phyloP scores from a whole-genome alignment of 2,113 vertebrate genomes.

The Alosa alosa region DNA sequence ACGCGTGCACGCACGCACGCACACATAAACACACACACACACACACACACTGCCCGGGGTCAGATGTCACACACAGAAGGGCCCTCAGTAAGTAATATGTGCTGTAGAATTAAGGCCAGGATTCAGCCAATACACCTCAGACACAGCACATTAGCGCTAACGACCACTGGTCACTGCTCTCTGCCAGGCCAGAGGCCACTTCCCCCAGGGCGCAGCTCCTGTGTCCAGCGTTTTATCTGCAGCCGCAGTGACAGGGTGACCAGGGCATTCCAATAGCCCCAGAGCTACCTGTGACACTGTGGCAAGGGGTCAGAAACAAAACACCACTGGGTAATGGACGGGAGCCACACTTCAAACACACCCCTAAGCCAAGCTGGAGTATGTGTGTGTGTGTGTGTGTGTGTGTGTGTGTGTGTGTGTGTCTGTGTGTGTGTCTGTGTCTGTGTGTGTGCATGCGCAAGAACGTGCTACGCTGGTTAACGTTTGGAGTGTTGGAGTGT shows the following conservation, averaged over 20 bases:
- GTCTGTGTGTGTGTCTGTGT: neutral
- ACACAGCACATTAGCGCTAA: neutral
- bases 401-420: too few species aligned
- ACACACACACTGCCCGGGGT: neutral
- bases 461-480: neutral
- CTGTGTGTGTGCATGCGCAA: neutral
- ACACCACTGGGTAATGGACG: neutral
- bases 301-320: neutral
- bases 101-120: neutral
- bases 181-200: neutral
- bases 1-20: too few species aligned
- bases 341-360: neutral
- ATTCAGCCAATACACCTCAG: neutral
- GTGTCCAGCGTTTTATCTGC: neutral
- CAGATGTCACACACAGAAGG: neutral
- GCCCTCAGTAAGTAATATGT: neutral
- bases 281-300: neutral
- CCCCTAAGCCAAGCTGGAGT: too few species aligned
- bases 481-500: neutral
- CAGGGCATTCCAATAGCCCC: constrained; percentile 16
- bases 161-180: neutral
- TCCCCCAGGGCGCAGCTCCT: neutral
- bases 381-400: too few species aligned
- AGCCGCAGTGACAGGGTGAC: neutral
- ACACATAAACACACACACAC: neutral